phyloP scores from a whole-genome alignment of 30 jellyfish, hydroid and myxozoan genomes.

The Hydractinia echinata region DNA sequence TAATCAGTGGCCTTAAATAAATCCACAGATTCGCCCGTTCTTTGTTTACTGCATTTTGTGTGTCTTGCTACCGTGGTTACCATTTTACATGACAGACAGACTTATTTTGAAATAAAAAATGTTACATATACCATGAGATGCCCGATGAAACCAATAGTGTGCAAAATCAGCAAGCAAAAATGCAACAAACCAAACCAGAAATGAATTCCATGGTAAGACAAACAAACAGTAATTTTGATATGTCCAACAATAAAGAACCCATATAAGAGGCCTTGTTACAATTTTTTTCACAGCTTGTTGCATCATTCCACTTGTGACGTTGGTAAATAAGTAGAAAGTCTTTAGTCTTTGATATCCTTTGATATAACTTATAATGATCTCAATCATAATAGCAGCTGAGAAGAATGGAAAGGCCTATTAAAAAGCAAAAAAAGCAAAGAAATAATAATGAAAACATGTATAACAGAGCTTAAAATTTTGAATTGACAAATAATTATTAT shows the following conservation, averaged over 20 bases:
- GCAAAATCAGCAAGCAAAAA: conserved; percentile 51
- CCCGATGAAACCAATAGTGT: conserved; percentile 80
- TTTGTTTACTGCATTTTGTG: too few relatives aligned
- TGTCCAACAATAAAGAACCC: conserved; percentile 40
- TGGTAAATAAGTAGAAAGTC: conserved; percentile 55
- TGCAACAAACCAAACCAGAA: conserved; percentile 62
- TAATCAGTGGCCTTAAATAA: too few relatives aligned
- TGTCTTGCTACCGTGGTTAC: too few relatives aligned
- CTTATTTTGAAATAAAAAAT: background rate
- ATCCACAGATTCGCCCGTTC: too few relatives aligned
- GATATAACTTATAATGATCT: conserved; percentile 33
- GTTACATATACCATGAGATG: conserved; percentile 63
- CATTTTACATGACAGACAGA: too few relatives aligned
- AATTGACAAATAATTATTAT: too few relatives aligned
- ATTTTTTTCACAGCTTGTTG: conserved; percentile 47
- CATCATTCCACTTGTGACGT: conserved; percentile 50
- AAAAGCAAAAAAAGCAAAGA: background rate
- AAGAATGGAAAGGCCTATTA: conserved; percentile 66
- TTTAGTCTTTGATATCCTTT: conserved; percentile 47
- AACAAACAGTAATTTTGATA: conserved; percentile 50
- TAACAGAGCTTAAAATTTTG: too few relatives aligned
- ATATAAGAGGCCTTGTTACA: conserved; percentile 29
- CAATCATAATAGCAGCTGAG: conserved; percentile 51
- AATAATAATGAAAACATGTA: background rate
- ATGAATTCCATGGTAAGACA: conserved; percentile 74